phyloP scores from a whole-genome alignment of 2,113 vertebrate genomes.

The Erythrocercus mccallii region DNA sequence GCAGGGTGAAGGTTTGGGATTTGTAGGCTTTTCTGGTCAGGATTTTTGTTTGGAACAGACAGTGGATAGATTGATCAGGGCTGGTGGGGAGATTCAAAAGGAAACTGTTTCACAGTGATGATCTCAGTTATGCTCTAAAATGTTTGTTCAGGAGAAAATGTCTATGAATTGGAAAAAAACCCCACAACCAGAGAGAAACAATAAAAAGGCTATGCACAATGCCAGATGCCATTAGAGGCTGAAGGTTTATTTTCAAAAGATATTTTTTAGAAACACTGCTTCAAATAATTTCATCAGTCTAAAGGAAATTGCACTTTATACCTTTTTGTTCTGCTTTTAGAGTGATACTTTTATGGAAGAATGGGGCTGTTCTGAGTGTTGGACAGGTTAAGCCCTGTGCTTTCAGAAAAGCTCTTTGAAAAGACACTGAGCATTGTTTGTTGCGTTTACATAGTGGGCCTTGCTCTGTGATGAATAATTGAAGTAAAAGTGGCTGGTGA shows the following conservation, averaged over 20 bases:
- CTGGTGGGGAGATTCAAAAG: background rate
- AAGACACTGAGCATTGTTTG: background rate
- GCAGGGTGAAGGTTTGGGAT: background rate
- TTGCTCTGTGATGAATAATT: background rate
- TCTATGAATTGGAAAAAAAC: background rate
- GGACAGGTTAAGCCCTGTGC: background rate
- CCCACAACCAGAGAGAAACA: background rate
- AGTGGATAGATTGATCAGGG: background rate
- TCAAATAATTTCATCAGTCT: background rate
- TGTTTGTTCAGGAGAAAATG: background rate
- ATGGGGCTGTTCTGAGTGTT: background rate
- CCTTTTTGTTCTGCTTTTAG: background rate
- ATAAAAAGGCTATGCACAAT: background rate
- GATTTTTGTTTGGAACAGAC: background rate
- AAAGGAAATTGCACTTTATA: background rate
- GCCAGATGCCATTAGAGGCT: background rate
- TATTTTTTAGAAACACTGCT: background rate
- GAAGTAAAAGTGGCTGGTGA: background rate
- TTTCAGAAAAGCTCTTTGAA: background rate
- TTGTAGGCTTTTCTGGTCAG: rapidly evolving
- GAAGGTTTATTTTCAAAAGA: background rate
- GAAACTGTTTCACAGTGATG: background rate
- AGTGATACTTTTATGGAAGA: background rate
- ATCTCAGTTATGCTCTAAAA: background rate
- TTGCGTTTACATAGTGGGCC: background rate